Conservation (phyloP, 2,113 vertebrate genomes). For the Saguinus imperator region DNA sequence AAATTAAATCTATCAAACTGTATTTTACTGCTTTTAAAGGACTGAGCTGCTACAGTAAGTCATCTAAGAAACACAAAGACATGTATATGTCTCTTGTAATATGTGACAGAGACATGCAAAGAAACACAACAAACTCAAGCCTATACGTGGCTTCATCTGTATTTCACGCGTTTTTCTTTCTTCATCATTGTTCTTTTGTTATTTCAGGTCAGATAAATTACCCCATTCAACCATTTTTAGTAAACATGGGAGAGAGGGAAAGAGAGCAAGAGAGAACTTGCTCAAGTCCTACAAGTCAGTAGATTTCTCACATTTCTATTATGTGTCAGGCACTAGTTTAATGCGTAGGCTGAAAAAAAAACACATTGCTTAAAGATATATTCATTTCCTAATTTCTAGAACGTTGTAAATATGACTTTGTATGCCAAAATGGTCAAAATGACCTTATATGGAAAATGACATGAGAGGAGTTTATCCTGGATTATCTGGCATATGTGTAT, state of each 20-base stretch:
- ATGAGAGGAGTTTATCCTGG: not conserved
- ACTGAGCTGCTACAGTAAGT: slow-evolving; percentile 75
- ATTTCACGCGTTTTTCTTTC: slow-evolving; percentile 66
- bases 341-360: not conserved
- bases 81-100: slow-evolving; percentile 74
- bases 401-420: not conserved
- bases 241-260: not conserved
- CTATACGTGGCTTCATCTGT: not conserved
- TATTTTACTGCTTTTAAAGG: slow-evolving; percentile 77
- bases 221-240: not conserved
- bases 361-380: not conserved
- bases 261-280: not conserved
- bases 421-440: not conserved
- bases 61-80: slow-evolving; percentile 57
- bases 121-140: slow-evolving; percentile 71
- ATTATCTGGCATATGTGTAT: not conserved
- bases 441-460: not conserved
- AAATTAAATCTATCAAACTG: slow-evolving; percentile 80
- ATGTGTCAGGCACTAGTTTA: not conserved
- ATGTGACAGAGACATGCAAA: slow-evolving; percentile 74
- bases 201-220: not conserved
- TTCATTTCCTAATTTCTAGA: not conserved
- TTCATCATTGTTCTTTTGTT: not conserved
- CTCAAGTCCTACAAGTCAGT: not conserved
- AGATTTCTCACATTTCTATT: not conserved